Conservation (phyloP, 2,113 vertebrate genomes). For the Pseudopodoces humilis region DNA sequence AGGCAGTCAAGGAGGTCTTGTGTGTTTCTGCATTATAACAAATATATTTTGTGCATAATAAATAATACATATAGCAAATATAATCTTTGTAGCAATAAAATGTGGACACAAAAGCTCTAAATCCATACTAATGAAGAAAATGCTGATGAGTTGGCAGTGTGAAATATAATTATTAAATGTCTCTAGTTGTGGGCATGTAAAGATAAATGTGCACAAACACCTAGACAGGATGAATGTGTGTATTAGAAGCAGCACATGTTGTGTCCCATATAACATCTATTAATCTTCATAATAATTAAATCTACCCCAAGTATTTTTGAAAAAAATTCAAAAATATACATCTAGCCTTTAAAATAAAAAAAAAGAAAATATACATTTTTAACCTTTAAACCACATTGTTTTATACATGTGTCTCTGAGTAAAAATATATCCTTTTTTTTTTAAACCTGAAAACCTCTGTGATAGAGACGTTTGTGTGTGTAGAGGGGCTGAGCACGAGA, state of each 20-base stretch:
- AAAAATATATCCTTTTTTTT: not conserved
- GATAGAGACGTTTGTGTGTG: fast-evolving
- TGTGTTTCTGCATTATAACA: not conserved
- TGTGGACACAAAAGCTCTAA: not conserved
- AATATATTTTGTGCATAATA: not conserved
- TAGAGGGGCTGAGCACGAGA: not conserved
- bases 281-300: not conserved
- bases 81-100: not conserved
- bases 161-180: not conserved
- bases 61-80: not conserved
- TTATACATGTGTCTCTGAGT: fast-evolving
- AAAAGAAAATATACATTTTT: not conserved
- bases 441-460: not conserved
- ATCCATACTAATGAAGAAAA: not conserved
- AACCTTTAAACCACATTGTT: not conserved
- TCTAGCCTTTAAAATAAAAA: not conserved
- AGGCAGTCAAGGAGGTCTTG: too few relatives aligned
- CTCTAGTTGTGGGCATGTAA: not conserved
- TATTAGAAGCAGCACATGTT: not conserved
- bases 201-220: not conserved
- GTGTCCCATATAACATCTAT: fast-evolving
- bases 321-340: not conserved
- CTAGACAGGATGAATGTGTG: too few relatives aligned
- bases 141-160: not conserved
- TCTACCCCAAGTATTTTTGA: not conserved